Base-by-base conservation (phyloP, 2,113 vertebrate species). In the Epinephelus lanceolatus region DNA sequence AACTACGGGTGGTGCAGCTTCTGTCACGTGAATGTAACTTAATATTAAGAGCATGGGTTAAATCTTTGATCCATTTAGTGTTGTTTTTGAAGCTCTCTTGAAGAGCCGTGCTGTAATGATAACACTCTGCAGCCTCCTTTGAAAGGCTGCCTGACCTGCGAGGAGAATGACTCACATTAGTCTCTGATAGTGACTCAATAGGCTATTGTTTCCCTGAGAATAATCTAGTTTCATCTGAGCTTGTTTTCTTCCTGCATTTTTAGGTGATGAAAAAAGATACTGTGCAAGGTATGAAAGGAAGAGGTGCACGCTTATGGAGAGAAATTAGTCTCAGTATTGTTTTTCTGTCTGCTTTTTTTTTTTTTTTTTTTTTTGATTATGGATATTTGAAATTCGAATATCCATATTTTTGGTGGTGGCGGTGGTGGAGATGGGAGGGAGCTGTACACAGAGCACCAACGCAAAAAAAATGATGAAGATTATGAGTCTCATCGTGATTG, bases 211-310 rank as follows among this genome's bases (percentile, higher is more conserved):
- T 71, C 37, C 59, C 59, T 19, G 12, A 23, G 18, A 42, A 19
- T 65, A 71, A 80, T 76, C 59, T 56, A 52, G 80, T 79, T 86
- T 86, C 76, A 75, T 62, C 63, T 60, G 63, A 79, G 71, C 49
- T 1, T 27, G 62, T 73, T 60, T 42, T 15, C 74, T 33, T 21
- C 55, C 47, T 13, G 42, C 21, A 42, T 6, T 18, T 17, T 14
- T 40, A n/a, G 11, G 13, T 42, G 17, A 37, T 7, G 33, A 37
- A 37, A 37, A 37, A 37, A 42, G 21, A 45, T 6, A 18, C 33
- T 40, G n/a, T 19, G 15, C 3, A 5, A 65, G 62, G 45, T 51
- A 23, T 68, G 45, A 12, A 1, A 11, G 23, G 3, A 25, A 49
- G 14, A 10, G 6, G 7, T 18, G 21, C n/a, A 23, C 45, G 14